Evolutionary conservation across 2,888 invertebrate genomes (phyloP), one percentile per base, ranked within the genome.

Genomic region (Girardia tigrina): DNA sequence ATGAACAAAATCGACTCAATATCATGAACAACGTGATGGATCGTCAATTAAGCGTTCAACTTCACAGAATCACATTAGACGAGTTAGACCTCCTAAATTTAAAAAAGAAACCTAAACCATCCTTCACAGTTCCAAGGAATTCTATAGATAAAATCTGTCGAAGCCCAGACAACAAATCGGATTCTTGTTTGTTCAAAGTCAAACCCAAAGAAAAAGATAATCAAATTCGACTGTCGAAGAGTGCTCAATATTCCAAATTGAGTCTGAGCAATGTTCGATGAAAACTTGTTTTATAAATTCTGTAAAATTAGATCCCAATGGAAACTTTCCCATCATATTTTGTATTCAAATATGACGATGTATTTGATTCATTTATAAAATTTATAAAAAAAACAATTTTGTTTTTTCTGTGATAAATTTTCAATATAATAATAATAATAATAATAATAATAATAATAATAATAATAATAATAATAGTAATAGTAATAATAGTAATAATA

Each of bases 21-120:
- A 4, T 56, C 56, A 56, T 56, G 56, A 56, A 56, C 56, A 56
- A 56, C 23, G 56, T 56, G 8, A 56, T 56, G 56, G 56, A 56
- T 16, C 56, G 56, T 8, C 56, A 56, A 56, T 56, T 56, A n/a
- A 56, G 56, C n/a, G 56, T 56, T 56, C 56, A 56, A n/a, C 56
- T 56, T n/a, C 56, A 56, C 56, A 56, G 56, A 56, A 56, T 56
- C 4, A 56, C 56, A 2, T 16, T 4, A 4, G 56, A 56, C 23
- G 56, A 56, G 23, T 56, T 56, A 23, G 56, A 56, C 23, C 23
- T 56, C 6, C 23, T 56, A 56, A 56, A 16, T n/a, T 20, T 23
- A 4, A 56, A 56, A 16, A 56, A 56, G 23, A 56, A 56, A n/a
- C 4, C 56, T n/a, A 56, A 56, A 56, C n/a, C 56, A 6, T 2